Conservation (phyloP, 2,113 vertebrate species). For the Eurypyga helias region DNA sequence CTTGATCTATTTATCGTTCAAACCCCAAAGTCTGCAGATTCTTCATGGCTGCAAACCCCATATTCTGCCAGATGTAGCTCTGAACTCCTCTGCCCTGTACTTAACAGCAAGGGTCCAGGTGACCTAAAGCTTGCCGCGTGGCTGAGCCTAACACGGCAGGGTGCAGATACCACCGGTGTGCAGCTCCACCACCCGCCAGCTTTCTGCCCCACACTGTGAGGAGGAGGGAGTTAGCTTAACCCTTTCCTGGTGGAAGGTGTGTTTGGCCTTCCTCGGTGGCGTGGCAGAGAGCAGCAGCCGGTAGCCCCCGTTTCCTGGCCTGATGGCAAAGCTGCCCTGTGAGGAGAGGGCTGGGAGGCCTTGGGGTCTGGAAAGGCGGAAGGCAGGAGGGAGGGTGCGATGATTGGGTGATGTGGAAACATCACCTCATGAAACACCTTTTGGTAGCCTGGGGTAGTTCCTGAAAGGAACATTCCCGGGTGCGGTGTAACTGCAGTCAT, state of each 20-base stretch:
- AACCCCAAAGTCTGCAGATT: neutral
- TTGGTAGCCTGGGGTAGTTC: conserved; percentile 46
- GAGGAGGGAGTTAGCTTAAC: neutral
- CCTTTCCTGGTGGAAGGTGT: neutral
- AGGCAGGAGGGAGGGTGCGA: neutral
- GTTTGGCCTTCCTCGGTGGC: fast-evolving
- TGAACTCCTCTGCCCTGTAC: neutral
- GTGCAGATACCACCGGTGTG: fast-evolving
- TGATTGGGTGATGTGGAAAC: neutral
- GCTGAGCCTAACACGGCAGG: fast-evolving
- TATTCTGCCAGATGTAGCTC: neutral
- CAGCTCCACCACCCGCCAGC: neutral
- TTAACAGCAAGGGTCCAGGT: fast-evolving
- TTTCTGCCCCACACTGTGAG: neutral
- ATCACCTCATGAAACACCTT: conserved; percentile 23
- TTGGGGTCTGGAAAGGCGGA: neutral
- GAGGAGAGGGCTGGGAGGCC: neutral
- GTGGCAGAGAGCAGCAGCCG: neutral
- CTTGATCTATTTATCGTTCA: neutral
- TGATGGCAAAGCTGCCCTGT: neutral
- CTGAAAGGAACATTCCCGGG: neutral
- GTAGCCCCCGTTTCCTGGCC: neutral
- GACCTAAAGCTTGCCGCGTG: neutral
- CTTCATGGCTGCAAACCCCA: neutral
- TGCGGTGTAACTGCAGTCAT: neutral